phyloP scores from a whole-genome alignment of 92 coral and sea anemone species.

The Porites evermanni region DNA sequence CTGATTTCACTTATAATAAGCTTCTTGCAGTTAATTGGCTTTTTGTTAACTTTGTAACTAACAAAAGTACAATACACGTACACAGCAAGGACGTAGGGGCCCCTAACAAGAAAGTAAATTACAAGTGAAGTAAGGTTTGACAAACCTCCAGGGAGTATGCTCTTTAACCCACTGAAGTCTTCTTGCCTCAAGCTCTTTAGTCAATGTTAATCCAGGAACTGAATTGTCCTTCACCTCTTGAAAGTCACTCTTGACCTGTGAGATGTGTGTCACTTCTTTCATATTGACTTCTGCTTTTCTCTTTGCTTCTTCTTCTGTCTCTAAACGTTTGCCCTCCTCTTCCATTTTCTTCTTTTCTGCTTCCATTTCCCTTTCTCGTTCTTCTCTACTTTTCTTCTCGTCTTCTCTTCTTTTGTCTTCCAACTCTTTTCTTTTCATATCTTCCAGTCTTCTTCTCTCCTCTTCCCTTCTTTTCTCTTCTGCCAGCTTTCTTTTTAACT shows the following conservation, averaged over 20 bases:
- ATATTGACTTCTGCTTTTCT: neutral
- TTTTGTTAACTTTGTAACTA: too few relatives aligned
- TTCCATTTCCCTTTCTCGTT: neutral
- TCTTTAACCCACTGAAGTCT: constrained; percentile 84
- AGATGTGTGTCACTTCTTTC: neutral
- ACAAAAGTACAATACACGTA: too few relatives aligned
- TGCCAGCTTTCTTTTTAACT: neutral
- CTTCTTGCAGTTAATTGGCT: too few relatives aligned
- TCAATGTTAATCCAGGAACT: constrained; percentile 35
- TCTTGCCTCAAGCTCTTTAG: constrained; percentile 54
- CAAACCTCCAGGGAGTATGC: constrained; percentile 88
- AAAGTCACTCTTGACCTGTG: constrained; percentile 15
- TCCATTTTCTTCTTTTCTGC: neutral
- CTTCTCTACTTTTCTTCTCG: neutral
- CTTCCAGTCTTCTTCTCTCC: constrained; percentile 18
- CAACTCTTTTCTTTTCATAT: constrained; percentile 32
- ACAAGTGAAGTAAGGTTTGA: too few relatives aligned
- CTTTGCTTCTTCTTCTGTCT: neutral
- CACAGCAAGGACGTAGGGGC: too few relatives aligned
- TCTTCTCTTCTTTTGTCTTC: constrained; percentile 16
- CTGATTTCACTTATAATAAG: too few relatives aligned
- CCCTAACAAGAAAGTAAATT: too few relatives aligned
- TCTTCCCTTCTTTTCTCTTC: constrained; percentile 26
- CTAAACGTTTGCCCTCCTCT: neutral
- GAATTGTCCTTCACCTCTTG: constrained; percentile 10